A percentile compares a stretch with the other conserved stretches of the same genome.
Conservation (phyloP, 2,113 vertebrate species). For the Marmota flaviventris region DNA sequence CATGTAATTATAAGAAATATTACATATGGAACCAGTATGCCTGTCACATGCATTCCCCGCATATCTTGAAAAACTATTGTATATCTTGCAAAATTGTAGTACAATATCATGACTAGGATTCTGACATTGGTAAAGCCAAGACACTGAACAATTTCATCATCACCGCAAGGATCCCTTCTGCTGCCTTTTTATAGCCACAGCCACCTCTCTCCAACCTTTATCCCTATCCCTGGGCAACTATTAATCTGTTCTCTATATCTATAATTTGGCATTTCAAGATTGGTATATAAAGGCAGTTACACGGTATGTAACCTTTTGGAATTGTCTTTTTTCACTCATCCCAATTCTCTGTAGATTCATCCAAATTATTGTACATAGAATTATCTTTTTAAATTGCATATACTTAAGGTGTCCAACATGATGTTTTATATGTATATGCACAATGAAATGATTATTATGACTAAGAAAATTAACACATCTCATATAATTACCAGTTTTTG, state of each 20-base stretch:
- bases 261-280: slow-evolving; percentile 6
- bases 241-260: not conserved
- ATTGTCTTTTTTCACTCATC: not conserved
- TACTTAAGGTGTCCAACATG: not conserved
- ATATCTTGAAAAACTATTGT: not conserved
- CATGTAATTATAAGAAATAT: not conserved
- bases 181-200: not conserved
- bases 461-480: not conserved
- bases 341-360: not conserved
- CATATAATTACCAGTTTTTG: not conserved
- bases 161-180: not conserved
- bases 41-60: not conserved
- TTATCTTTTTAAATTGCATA: not conserved
- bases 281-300: not conserved
- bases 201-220: not conserved
- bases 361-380: not conserved
- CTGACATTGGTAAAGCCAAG: not conserved
- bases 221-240: not conserved
- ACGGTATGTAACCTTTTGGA: not conserved
- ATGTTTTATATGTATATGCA: not conserved
- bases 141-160: not conserved
- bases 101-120: not conserved
- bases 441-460: not conserved
- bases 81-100: not conserved
- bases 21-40: not conserved